These are phyloP conservation scores for Trachelus iudaicus DNA, from an alignment of 2,888 invertebrate genomes.

Conservation along the genomic window DNA sequence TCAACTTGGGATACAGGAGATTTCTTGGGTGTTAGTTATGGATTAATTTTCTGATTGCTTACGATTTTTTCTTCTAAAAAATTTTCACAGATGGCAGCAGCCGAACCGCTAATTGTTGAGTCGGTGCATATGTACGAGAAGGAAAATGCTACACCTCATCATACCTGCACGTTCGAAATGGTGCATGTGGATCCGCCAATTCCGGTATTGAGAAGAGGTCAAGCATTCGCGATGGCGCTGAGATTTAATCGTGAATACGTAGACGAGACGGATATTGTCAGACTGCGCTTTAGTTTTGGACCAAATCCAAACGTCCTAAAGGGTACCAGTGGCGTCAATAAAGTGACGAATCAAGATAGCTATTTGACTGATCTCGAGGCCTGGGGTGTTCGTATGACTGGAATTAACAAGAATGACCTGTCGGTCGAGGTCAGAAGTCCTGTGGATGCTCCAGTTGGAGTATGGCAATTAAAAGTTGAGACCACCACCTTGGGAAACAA, in stretches of 20 bases:
- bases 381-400: slow-evolving; percentile 66
- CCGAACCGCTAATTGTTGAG: slow-evolving; percentile 70
- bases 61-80: neutral
- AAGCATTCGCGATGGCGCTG: slow-evolving; percentile 76
- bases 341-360: slow-evolving; percentile 50
- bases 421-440: slow-evolving; percentile 73
- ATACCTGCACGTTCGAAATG: slow-evolving; percentile 77
- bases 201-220: slow-evolving; percentile 78
- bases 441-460: slow-evolving; percentile 74
- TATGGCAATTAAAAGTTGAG: slow-evolving; percentile 75
- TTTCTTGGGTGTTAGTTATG: too few species aligned
- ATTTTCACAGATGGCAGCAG: slow-evolving; percentile 38
- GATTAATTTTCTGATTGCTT: neutral
- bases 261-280: slow-evolving; percentile 72
- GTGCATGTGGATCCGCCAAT: slow-evolving; percentile 74
- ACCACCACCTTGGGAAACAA: slow-evolving; percentile 67
- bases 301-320: slow-evolving; percentile 68
- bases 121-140: slow-evolving; percentile 74
- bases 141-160: slow-evolving; percentile 77
- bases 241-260: slow-evolving; percentile 74
- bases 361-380: slow-evolving; percentile 52
- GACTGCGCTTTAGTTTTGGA: slow-evolving; percentile 75
- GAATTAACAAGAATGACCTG: slow-evolving; percentile 46
- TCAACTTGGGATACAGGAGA: too few species aligned
- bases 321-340: slow-evolving; percentile 69